Conservation (phyloP, 2,113 vertebrate species). For the Nyctibius bracteatus region DNA sequence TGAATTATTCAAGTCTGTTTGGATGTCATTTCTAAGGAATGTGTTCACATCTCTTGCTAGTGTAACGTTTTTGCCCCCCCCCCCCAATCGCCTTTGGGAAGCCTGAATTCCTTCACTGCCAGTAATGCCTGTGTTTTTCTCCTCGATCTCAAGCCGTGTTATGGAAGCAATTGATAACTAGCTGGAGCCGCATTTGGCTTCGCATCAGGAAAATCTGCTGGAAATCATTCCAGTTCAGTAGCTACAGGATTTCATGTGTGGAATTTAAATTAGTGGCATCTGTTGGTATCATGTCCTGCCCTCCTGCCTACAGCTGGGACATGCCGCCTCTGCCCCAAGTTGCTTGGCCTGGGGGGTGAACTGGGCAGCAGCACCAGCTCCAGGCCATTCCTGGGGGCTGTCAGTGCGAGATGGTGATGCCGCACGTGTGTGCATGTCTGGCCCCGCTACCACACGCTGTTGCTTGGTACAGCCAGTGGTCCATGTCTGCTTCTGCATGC, state of each 20-base stretch:
- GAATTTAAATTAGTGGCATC: background rate
- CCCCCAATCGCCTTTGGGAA: fast-evolving
- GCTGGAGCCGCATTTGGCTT: background rate
- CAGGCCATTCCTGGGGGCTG: background rate
- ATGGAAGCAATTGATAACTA: background rate
- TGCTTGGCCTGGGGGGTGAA: background rate
- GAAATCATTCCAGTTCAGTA: background rate
- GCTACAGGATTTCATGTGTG: background rate
- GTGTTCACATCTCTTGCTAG: background rate
- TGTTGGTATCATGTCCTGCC: background rate
- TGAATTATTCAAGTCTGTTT: background rate
- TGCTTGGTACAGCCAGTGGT: background rate
- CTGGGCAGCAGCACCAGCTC: background rate
- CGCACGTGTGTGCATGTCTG: fast-evolving
- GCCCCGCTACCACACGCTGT: fast-evolving
- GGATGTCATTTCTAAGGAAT: background rate
- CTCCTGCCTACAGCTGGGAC: background rate
- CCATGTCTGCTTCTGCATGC: fast-evolving
- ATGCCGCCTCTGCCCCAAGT: background rate
- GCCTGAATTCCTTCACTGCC: background rate
- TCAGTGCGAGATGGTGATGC: background rate
- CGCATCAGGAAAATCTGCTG: background rate
- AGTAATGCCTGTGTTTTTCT: background rate
- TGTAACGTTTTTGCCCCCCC: fast-evolving
- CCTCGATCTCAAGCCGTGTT: background rate